Percentiles rank a stretch among this genome's conserved stretches.
Evolutionary conservation across 2,888 invertebrate species (phyloP).

Genomic region (Pristionchus fissidentatus): DNA sequence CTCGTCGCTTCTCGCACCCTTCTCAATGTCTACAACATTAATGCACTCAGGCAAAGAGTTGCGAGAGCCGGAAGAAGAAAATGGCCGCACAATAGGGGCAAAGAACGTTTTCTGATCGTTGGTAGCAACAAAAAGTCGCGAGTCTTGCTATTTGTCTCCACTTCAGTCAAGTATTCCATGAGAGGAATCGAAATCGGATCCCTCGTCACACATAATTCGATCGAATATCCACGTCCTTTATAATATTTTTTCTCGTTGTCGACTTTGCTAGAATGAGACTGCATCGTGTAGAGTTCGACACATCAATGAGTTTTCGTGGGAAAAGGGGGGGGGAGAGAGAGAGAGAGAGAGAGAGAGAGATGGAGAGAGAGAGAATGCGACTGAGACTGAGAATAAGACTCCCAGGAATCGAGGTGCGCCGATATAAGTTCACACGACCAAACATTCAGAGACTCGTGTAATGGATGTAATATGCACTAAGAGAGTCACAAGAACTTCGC

Average conservation of each 20-base stretch:
- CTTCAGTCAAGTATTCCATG: too few species aligned
- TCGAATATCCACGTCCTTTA: not conserved
- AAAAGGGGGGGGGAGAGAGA: too few species aligned
- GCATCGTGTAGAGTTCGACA: too few species aligned
- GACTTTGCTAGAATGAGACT: too few species aligned
- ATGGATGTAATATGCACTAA: too few species aligned
- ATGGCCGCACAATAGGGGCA: not conserved
- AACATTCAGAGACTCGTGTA: too few species aligned
- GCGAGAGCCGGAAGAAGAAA: slow-evolving; percentile 13
- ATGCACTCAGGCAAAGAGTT: not conserved
- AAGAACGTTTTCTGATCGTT: slow-evolving; percentile 11
- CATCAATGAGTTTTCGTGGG: too few species aligned
- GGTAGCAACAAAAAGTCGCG: not conserved
- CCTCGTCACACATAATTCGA: not conserved
- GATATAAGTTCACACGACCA: too few species aligned
- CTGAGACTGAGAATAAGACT: not conserved
- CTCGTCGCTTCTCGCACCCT: not conserved
- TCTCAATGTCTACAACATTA: too few species aligned
- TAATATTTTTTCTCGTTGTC: not conserved
- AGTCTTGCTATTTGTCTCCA: slow-evolving; percentile 3
- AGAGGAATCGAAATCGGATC: not conserved
- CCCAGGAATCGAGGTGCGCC: not conserved
- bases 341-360: too few species aligned
- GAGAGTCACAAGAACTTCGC: too few species aligned
- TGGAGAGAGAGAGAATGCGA: not conserved